Evolutionary conservation across 1,140 invertebrate species (phyloP).

Genomic region (Globodera rostochiensis): DNA sequence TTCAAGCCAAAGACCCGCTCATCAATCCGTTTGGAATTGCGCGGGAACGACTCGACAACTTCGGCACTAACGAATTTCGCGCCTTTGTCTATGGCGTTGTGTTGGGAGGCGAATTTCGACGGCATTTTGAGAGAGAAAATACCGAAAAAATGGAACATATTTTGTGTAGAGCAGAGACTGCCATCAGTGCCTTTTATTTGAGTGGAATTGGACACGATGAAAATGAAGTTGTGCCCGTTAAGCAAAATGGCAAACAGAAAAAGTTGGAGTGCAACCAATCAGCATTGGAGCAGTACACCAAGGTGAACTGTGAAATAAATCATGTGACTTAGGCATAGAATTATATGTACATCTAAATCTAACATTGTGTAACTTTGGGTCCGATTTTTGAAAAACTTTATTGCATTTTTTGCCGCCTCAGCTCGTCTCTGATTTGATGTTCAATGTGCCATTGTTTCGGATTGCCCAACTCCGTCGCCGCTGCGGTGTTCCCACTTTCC

Average conservation of each 20-base stretch:
- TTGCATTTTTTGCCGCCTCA: not conserved
- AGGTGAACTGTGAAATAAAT: constrained; percentile 20
- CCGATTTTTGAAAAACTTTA: too few species aligned
- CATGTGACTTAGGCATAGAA: not conserved
- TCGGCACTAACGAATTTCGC: constrained; percentile 11
- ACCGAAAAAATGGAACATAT: not conserved
- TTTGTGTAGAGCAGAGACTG: constrained; percentile 6
- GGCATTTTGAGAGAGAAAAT: constrained; percentile 9
- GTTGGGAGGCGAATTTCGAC: constrained; percentile 20
- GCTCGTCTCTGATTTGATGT: constrained; percentile 43
- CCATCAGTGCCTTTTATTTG: constrained; percentile 29
- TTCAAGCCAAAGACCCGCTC: constrained; percentile 26
- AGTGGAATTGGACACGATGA: constrained; percentile 10
- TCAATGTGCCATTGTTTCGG: constrained; percentile 45
- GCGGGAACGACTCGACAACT: constrained; percentile 31
- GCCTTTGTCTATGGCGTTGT: constrained; percentile 29
- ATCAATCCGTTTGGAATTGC: constrained; percentile 35
- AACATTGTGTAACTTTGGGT: too few species aligned
- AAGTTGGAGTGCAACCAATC: not conserved
- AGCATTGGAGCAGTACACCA: constrained; percentile 40
- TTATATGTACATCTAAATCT: not conserved
- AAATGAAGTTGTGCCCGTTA: not conserved
- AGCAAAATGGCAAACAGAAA: constrained; percentile 12
- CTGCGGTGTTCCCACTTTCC: constrained; percentile 35
- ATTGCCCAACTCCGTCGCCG: constrained; percentile 31